Base-by-base conservation (phyloP, 2,888 invertebrate genomes). In the Netelia fuscicornis region DNA sequence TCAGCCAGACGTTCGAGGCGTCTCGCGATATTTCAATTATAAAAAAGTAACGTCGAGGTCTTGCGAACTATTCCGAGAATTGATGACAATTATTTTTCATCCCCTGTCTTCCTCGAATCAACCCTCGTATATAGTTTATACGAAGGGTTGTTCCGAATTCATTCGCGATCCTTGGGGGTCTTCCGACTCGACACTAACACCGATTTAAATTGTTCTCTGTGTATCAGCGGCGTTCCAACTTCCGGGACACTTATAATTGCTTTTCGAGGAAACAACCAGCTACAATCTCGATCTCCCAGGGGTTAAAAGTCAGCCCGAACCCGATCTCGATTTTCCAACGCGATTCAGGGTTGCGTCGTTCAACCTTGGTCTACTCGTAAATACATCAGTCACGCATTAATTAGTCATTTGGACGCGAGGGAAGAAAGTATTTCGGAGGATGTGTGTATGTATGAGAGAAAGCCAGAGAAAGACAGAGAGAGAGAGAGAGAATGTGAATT, bases 241-340 rank as follows among this genome's bases (percentile, higher is more conserved):
- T 91, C 87, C 88, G 84, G 87, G 89, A 89, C 90, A 91, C 91
- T 92, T 92, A 90, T 92, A 92, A 92, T 92, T 92, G 92, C 89
- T 92, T 92, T 91, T 89, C 84, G 82, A 54, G 75, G 71, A 74
- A 84, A 65, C 65, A 84, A 5, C 68, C 20, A 30, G 67, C 64
- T 11, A 17, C 42, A 71, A 71, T 25, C 23, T 37, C 37, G 60
- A 80, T 76, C 80, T 80, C 62, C 37, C 62, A 44, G 70, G 52
- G 52, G 6, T 5, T 37, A 6, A 37, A 37, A 37, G 37, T 37
- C 5, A 37, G 6, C 37, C 37, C 37, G 20, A 20, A 6, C 5
- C 37, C 8, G 37, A 37, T 37, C 37, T 37, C 6, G 70, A 71
- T 64, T 75, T 23, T 30, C 37, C 52, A 30, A 62, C 70, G 23